Conservation (phyloP, 2,888 invertebrate species). For the Drosophila tripunctata region DNA sequence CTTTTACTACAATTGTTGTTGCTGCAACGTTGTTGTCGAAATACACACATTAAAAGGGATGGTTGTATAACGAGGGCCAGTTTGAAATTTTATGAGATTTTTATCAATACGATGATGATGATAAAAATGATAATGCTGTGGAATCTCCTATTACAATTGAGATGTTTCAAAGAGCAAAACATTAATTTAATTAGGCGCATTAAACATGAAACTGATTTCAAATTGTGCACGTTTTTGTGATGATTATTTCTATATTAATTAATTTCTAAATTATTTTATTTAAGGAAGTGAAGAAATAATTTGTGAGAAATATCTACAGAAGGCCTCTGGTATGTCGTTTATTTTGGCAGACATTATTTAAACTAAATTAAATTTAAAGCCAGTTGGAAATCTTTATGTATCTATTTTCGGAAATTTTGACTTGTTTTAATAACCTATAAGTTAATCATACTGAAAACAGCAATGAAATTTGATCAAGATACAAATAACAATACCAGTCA, state of each 20-base stretch:
- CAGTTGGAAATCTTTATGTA: too few relatives aligned
- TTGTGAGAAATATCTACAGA: too few relatives aligned
- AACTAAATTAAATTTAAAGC: too few relatives aligned
- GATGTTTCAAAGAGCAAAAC: background rate
- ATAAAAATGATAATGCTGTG: background rate
- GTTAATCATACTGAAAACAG: too few relatives aligned
- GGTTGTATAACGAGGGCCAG: constrained; percentile 43
- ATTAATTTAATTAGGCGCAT: background rate
- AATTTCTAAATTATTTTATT: background rate
- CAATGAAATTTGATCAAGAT: too few relatives aligned
- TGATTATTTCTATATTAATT: background rate
- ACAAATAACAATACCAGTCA: too few relatives aligned
- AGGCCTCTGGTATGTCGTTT: too few relatives aligned
- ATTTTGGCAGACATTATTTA: too few relatives aligned
- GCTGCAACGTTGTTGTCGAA: constrained; percentile 51
- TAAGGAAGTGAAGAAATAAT: too few relatives aligned
- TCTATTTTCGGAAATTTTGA: too few relatives aligned
- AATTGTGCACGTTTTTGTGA: too few relatives aligned
- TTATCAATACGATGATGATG: background rate
- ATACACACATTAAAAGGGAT: constrained; percentile 39
- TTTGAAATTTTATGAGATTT: background rate
- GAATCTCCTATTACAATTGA: background rate
- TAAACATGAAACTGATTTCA: background rate
- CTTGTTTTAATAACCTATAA: too few relatives aligned
- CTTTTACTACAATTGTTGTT: constrained; percentile 43